Evolutionary conservation across 2,888 invertebrate genomes (phyloP), one percentile per base, ranked within the genome.

Genomic region (Pollenia labialis): DNA sequence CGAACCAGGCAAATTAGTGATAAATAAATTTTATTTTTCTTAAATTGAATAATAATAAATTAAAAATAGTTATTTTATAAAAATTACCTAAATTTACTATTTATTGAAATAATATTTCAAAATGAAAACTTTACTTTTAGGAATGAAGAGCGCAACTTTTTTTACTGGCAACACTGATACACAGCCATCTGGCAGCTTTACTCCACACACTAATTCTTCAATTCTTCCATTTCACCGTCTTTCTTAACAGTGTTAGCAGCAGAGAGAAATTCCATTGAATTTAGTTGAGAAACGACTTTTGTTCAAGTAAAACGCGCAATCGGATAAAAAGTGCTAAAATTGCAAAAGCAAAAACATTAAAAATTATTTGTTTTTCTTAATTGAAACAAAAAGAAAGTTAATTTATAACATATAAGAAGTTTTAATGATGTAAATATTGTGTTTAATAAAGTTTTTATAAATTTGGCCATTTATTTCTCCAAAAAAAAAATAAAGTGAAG

Each of bases 211-310:
- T 77, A 64, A 40, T 56, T 46, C 18, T 60, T 40, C 10, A 8
- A 14, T 69, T 86, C 66, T 54, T 71, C 11, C 85, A 60, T 85
- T 84, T 66, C 74, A 85, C 50, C 77, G 87, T 85, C 88, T 85
- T 89, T 89, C 85, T 82, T 16, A 16, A 18, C 7, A 18, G 81
- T 52, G 40, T 75, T 48, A 40, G 56, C 68, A 66, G 74, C 79
- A 81, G 80, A 86, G 87, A 79, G 85, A 76, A 77, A 76, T 86
- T 89, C 64, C 66, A 68, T 62, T 85, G 80, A 87, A 83, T 85
- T 89, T 74, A 89, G 89, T 89, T 88, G 88, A 88, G 86, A 79
- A 84, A 86, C 81, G 83, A 85, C 87, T 74, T 88, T 87, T 77
- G 88, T 76, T 44, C 52, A 48, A 79, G 76, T 46, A 11, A 60